Evolutionary conservation across 2,113 vertebrate species (phyloP).

Genomic region (Cardinalis cardinalis): DNA sequence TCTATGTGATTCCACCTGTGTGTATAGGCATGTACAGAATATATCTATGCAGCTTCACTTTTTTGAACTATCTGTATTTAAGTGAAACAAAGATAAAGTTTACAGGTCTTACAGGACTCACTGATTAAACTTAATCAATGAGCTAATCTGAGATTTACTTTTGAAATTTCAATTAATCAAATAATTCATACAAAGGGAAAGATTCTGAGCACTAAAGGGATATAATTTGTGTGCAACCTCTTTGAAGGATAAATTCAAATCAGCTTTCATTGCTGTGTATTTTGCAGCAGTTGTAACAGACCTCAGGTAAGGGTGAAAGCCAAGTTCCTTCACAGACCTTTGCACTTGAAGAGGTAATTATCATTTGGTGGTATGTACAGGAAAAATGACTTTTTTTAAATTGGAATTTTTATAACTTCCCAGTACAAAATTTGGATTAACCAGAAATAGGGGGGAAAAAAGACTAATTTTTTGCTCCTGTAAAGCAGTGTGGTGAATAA

Average conservation of each 20-base stretch:
- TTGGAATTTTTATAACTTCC: not conserved
- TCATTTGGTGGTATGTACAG: not conserved
- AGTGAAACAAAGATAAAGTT: not conserved
- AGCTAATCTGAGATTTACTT: not conserved
- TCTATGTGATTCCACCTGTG: not conserved
- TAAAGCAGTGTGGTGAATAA: not conserved
- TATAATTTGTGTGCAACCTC: not conserved
- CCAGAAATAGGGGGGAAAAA: rapidly evolving
- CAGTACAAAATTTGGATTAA: not conserved
- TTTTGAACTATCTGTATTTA: not conserved
- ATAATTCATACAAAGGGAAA: not conserved
- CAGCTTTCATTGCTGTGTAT: not conserved
- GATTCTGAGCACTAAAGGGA: not conserved
- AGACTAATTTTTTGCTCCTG: not conserved
- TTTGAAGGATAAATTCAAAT: not conserved
- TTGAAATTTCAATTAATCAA: not conserved
- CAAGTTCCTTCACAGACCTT: not conserved
- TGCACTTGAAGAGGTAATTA: not conserved
- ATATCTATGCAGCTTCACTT: not conserved
- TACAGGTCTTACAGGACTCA: not conserved
- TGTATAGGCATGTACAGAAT: not conserved
- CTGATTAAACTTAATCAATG: not conserved
- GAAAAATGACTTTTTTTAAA: not conserved
- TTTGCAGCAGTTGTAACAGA: not conserved
- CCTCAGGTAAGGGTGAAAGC: not conserved